Conservation (phyloP, 2,113 vertebrate species). For the Saccopteryx bilineata region DNA sequence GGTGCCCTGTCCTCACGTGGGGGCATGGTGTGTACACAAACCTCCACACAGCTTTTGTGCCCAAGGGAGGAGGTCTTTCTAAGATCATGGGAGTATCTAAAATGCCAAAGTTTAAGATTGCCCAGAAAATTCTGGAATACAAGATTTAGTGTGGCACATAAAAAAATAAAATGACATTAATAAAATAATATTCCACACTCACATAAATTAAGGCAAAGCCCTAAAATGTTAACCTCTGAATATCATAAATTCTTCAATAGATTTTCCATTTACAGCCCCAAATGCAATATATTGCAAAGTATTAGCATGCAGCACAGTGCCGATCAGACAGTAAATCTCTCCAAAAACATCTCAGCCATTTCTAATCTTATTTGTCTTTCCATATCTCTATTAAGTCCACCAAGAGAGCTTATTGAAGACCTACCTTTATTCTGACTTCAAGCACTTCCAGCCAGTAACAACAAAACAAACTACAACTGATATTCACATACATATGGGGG, state of each 20-base stretch:
- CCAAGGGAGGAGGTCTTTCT: slow-evolving; percentile 75
- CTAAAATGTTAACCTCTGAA: slow-evolving; percentile 82
- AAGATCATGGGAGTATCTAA: slow-evolving; percentile 71
- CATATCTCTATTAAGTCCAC: slow-evolving; percentile 84
- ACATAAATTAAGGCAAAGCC: slow-evolving; percentile 84
- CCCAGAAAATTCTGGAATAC: slow-evolving; percentile 63
- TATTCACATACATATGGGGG: slow-evolving; percentile 82
- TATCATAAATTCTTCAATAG: slow-evolving; percentile 79
- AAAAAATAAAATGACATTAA: slow-evolving; percentile 87
- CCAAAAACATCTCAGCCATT: slow-evolving; percentile 69
- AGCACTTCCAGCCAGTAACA: slow-evolving; percentile 85
- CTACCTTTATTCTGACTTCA: slow-evolving; percentile 85
- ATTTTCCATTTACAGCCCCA: slow-evolving; percentile 84
- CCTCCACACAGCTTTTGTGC: slow-evolving; percentile 71
- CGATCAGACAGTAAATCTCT: slow-evolving; percentile 79
- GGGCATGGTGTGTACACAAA: slow-evolving; percentile 47
- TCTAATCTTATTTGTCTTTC: slow-evolving; percentile 81
- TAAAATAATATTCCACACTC: slow-evolving; percentile 77
- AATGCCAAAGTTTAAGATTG: slow-evolving; percentile 57
- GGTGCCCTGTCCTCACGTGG: neutral
- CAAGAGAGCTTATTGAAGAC: slow-evolving; percentile 80
- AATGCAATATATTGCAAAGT: slow-evolving; percentile 82
- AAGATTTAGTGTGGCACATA: slow-evolving; percentile 87
- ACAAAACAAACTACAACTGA: slow-evolving; percentile 87
- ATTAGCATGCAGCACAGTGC: slow-evolving; percentile 82